Evolutionary conservation across 1,140 invertebrate genomes (phyloP).

Genomic region (Sogatella furcifera): DNA sequence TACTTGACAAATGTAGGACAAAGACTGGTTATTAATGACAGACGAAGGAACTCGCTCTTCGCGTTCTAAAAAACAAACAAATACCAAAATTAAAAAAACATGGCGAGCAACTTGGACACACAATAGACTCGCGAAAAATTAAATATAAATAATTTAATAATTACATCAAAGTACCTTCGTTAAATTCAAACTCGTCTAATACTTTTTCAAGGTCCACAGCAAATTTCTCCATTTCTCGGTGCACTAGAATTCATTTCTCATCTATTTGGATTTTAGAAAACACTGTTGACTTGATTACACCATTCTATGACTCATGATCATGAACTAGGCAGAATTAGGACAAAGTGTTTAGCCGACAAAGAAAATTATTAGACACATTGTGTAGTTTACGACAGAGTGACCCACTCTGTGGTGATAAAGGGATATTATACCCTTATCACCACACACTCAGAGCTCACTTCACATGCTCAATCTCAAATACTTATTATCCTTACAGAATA

Average conservation of each 20-base stretch:
- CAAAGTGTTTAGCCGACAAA: too few species aligned
- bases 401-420: too few species aligned
- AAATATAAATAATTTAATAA: neutral
- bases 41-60: slow-evolving; percentile 12
- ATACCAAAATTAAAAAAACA: neutral
- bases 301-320: too few species aligned
- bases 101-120: neutral
- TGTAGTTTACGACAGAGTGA: too few species aligned
- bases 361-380: too few species aligned
- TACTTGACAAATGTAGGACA: slow-evolving; percentile 10
- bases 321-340: too few species aligned
- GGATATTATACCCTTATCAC: too few species aligned
- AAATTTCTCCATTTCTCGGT: slow-evolving; percentile 50
- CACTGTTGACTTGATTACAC: too few species aligned
- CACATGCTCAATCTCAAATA: too few species aligned
- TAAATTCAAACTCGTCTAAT: slow-evolving; percentile 75
- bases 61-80: slow-evolving; percentile 9
- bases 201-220: slow-evolving; percentile 78
- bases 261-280: too few species aligned
- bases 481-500: too few species aligned
- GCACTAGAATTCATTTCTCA: neutral
- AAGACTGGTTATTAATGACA: slow-evolving; percentile 13
- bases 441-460: too few species aligned
- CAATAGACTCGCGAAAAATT: neutral
- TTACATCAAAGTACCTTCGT: slow-evolving; percentile 42